Conservation (phyloP, 2,797 vertebrate species). For the Lithobates pipiens region DNA sequence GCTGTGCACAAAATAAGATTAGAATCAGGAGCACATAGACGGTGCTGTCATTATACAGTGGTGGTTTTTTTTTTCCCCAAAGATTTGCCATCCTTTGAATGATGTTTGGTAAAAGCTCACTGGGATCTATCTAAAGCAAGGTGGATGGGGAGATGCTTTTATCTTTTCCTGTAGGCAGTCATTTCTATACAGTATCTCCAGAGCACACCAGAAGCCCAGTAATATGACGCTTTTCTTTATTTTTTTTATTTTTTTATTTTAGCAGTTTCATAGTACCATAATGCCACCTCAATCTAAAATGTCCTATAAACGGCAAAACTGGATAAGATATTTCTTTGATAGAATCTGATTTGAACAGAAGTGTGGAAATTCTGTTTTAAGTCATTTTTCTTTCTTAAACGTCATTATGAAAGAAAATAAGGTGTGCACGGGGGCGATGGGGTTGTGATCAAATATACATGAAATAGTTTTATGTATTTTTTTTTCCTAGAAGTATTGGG, state of each 20-base stretch:
- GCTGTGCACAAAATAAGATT: not conserved
- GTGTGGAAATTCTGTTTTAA: conserved; percentile 16
- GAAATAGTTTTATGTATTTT: conserved; percentile 26
- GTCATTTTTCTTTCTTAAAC: conserved; percentile 17
- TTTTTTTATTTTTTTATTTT: not conserved
- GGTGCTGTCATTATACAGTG: not conserved
- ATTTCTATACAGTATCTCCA: conserved; percentile 17
- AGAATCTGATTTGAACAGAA: conserved; percentile 3
- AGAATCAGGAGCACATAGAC: not conserved
- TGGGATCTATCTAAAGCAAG: conserved; percentile 2
- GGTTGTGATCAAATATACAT: conserved; percentile 46
- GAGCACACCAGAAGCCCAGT: conserved; percentile 25
- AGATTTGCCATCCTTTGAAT: conserved; percentile 9
- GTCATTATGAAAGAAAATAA: conserved; percentile 20
- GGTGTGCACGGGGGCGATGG: not conserved
- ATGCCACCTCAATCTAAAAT: not conserved
- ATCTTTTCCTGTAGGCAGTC: conserved; percentile 54
- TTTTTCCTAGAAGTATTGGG: conserved; percentile 49
- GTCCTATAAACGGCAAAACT: not conserved
- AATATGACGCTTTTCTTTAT: conserved; percentile 8
- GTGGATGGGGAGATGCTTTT: conserved; percentile 33
- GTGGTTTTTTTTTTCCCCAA: not conserved
- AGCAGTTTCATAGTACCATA: not conserved
- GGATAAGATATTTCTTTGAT: conserved; percentile 11
- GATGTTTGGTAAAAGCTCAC: not conserved